Base-by-base conservation (phyloP, 2,888 invertebrate species). In the Anticlea derivata region DNA sequence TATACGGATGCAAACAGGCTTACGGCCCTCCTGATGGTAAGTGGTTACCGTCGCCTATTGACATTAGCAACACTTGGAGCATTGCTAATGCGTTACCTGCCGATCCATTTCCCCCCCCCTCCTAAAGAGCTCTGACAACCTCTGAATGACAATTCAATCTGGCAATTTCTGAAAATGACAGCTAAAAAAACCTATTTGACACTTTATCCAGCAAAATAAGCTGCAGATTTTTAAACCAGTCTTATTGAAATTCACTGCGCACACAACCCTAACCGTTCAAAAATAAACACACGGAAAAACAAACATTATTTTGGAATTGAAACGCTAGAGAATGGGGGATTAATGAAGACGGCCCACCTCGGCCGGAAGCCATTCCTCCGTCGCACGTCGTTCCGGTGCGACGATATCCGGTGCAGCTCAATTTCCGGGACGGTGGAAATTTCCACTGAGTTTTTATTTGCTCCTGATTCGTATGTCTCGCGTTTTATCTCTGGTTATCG, bases 331-430 rank as follows among this genome's bases (percentile, higher is more conserved):
- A 78, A 78, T 73, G 66, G 66, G 63, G 63, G 73, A 75, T 79
- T 84, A 86, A 84, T 83, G 82, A 82, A 81, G 75, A 73, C 75
- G 74, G 75, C 75, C 73, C 77, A 81, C 79, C 79, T 79, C 80
- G 75, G 58, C 75, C 85, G 87, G 86, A 87, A 80, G 81, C 77
- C 79, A 78, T 81, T 78, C 73, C 84, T 77, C 74, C 78, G 79
- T 82, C 82, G 79, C 83, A 82, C 80, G 81, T 78, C 79, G 81
- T 77, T 77, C 86, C 87, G 81, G 82, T 83, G 82, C 80, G 83
- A 82, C 86, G 85, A 87, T 87, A 87, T 89, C 88, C 88, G 86
- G 81, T 81, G 85, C 81, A 83, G 82, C 82, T 82, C 86, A 87
- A 89, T 88, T 88, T 89, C 88, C 88, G 78, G 83, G 58, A 66